phyloP scores from a whole-genome alignment of 2,797 vertebrate genomes.

The Ispidina lecontei region DNA sequence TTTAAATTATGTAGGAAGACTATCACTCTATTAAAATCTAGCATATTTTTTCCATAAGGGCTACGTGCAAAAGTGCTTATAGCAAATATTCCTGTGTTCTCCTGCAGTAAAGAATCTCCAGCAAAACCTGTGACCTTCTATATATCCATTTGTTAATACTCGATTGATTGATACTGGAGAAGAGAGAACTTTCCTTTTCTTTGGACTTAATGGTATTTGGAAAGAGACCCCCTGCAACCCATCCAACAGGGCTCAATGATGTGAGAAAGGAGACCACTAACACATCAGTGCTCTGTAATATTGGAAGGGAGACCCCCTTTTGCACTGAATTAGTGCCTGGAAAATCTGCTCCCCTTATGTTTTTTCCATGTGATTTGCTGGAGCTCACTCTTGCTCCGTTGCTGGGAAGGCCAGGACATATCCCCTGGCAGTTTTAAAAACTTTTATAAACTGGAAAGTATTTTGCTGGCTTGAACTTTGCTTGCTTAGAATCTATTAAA shows the following conservation, averaged over 20 bases:
- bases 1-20: conserved; percentile 48
- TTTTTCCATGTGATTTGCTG: conserved; percentile 71
- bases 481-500: conserved; percentile 45
- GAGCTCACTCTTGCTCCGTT: conserved; percentile 40
- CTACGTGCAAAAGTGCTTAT: conserved; percentile 33
- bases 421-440: conserved; percentile 70
- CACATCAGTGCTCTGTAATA: conserved; percentile 15
- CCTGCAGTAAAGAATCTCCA: not conserved
- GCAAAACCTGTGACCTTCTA: conserved; percentile 15
- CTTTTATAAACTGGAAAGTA: conserved; percentile 79
- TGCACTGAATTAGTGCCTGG: conserved; percentile 59
- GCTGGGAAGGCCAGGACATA: conserved; percentile 58
- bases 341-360: conserved; percentile 68
- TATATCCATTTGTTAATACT: not conserved
- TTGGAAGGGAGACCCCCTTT: conserved; percentile 58
- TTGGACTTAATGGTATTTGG: not conserved
- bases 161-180: not conserved
- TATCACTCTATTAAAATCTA: conserved; percentile 52
- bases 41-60: conserved; percentile 22
- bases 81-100: conserved; percentile 6
- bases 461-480: conserved; percentile 65
- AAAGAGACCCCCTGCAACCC: conserved; percentile 12
- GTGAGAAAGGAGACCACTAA: not conserved
- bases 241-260: not conserved
- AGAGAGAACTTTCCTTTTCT: not conserved